Base-by-base conservation (phyloP, 2,888 invertebrate genomes). In the Aplocera efformata region DNA sequence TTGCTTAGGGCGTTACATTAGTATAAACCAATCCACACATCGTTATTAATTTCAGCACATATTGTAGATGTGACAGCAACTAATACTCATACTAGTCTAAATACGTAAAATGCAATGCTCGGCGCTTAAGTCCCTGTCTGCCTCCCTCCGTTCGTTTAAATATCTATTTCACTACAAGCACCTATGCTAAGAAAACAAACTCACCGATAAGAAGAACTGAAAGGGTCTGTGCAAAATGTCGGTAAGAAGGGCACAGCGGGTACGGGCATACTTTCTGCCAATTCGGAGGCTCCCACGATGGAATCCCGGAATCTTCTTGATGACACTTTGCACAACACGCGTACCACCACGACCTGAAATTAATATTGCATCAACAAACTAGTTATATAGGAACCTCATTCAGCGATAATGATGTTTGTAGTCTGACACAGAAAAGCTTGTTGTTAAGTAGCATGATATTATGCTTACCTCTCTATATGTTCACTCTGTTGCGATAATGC, bases 191-290 rank as follows among this genome's bases (percentile, higher is more conserved):
- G 9, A 7, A 24, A 24, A 23, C n/a, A 36, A 22, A 53, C 74
- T 85, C 67, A 91, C 91, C 94, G 66, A 96, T 92, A 34, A 95
- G 72, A 53, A 93, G 85, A 36, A 96, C 88, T 34, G 94, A 91
- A 48, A 94, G 48, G 9, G 94, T 89, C 60, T 96, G 91, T n/a
- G 95, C 94, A 68, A 95, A 92, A 68, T 94, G 94, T 52, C 96
- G 90, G 78, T 94, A 95, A 0, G 95, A 93, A 11, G 96, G 96
- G 66, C 96, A 96, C 69, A 96, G 91, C 10, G 96, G 96, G 63
- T 94, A 94, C 0, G 96, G 96, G 72, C 95, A 96, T 63, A 94
- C 73, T 73, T 91, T 92, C 62, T 92, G 92, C 95, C 95, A 96
- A 57, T 92, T 88, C 0, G 92, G 89, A 8, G 96, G 96, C 71